Conservation (phyloP, 2,888 invertebrate species). For the Pterostichus niger region DNA sequence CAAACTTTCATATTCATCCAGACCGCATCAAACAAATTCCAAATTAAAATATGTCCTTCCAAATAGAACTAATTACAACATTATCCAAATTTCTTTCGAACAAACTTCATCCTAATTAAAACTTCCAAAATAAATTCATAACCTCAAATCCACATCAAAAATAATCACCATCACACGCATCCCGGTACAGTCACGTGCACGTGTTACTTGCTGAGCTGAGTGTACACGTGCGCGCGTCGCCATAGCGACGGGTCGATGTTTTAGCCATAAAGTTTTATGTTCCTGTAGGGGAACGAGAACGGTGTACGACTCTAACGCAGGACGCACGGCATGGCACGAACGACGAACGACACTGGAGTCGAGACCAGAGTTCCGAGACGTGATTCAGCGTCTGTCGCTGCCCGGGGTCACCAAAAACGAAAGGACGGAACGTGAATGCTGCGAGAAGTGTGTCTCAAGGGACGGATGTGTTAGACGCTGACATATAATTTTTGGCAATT, state of each 20-base stretch:
- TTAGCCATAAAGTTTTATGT: conserved; percentile 78
- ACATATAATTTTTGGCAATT: too few species aligned
- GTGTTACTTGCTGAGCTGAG: conserved; percentile 59
- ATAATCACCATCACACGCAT: conserved; percentile 15
- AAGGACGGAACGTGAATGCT: background rate
- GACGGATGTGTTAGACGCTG: too few species aligned
- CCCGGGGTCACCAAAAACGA: background rate
- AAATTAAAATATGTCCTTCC: conserved; percentile 27
- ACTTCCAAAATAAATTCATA: conserved; percentile 36
- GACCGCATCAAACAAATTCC: conserved; percentile 35
- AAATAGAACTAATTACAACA: conserved; percentile 36
- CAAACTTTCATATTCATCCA: conserved; percentile 16
- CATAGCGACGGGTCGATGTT: conserved; percentile 77
- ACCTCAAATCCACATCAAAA: conserved; percentile 41
- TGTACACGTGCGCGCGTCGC: conserved; percentile 75
- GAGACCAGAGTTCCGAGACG: background rate
- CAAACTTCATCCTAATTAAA: conserved; percentile 38
- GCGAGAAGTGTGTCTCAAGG: background rate
- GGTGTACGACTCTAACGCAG: background rate
- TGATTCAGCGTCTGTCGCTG: background rate
- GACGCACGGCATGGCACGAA: conserved; percentile 25
- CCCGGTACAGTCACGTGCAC: background rate
- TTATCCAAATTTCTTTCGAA: conserved; percentile 22
- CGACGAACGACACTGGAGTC: conserved; percentile 11
- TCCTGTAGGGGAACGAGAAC: conserved; percentile 72